A percentile compares a stretch with the other conserved stretches of the same genome.
Conservation (phyloP, 35 echinoderm and acorn worm genomes). For the Heliocidaris erythrogramma region DNA sequence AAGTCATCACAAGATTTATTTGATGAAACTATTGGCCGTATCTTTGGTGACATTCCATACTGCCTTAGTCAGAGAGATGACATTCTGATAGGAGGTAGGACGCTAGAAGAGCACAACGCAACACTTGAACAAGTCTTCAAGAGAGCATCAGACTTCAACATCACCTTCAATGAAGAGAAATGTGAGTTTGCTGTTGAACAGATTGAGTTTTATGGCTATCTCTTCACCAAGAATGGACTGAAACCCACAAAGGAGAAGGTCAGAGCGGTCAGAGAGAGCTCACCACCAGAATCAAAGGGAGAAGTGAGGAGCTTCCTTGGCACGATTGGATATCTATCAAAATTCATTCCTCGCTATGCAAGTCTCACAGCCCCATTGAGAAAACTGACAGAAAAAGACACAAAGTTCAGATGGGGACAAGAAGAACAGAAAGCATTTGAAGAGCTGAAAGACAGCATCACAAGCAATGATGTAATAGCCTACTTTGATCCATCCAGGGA, state of each 20-base stretch:
- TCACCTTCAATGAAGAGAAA: conserved; percentile 67
- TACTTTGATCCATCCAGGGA: conserved; percentile 63
- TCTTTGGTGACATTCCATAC: conserved; percentile 70
- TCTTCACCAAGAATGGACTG: conserved; percentile 74
- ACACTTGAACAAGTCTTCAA: conserved; percentile 51
- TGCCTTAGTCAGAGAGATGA: conserved; percentile 70
- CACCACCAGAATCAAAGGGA: conserved; percentile 52
- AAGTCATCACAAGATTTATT: conserved; percentile 59
- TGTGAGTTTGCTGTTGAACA: conserved; percentile 58
- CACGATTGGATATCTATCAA: conserved; percentile 69
- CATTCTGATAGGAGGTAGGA: conserved; percentile 56
- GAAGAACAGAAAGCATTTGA: conserved; percentile 55
- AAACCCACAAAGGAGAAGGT: conserved; percentile 69
- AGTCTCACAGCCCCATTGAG: conserved; percentile 54
- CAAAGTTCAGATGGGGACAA: conserved; percentile 66
- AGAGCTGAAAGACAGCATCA: conserved; percentile 69
- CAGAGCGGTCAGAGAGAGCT: conserved; percentile 52
- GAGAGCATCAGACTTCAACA: conserved; percentile 57
- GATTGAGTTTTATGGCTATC: conserved; percentile 73
- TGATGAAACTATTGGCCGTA: conserved; percentile 58
- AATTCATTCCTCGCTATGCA: conserved; percentile 70
- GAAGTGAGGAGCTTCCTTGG: conserved; percentile 63
- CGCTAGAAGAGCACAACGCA: conserved; percentile 70
- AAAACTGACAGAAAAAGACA: conserved; percentile 58
- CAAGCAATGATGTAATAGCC: conserved; percentile 56